Conservation (phyloP, 2,888 invertebrate species). For the Clitarchus hookeri region DNA sequence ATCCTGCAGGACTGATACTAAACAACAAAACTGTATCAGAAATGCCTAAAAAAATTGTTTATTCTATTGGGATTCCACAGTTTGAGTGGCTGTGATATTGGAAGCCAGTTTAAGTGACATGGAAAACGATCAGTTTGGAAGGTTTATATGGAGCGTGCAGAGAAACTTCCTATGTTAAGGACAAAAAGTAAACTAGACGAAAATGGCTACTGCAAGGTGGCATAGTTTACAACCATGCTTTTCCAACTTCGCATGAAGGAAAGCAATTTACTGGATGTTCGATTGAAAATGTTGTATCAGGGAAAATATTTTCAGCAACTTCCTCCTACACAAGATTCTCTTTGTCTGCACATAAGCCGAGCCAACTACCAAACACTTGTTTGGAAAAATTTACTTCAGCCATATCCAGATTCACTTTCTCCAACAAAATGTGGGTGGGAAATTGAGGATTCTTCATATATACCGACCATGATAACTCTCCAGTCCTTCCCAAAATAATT, state of each 20-base stretch:
- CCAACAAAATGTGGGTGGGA: background rate
- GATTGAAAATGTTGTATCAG: background rate
- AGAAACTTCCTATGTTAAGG: background rate
- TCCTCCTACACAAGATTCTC: background rate
- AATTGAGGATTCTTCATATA: background rate
- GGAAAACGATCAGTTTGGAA: conserved; percentile 10
- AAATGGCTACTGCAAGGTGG: conserved; percentile 5
- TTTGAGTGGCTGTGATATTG: background rate
- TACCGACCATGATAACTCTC: background rate
- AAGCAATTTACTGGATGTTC: background rate
- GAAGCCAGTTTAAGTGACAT: conserved; percentile 6
- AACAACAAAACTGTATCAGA: background rate
- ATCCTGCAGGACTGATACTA: background rate
- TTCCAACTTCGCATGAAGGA: background rate
- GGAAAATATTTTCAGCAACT: background rate
- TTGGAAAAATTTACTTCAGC: conserved; percentile 3
- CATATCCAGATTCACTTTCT: background rate
- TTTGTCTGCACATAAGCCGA: conserved; percentile 16
- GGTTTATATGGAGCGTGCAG: background rate
- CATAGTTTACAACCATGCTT: background rate
- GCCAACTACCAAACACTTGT: background rate
- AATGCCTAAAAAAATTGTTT: background rate
- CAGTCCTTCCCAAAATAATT: background rate
- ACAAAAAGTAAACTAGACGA: background rate
- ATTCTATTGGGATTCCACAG: conserved; percentile 3